Evolutionary conservation across 2,888 invertebrate species (phyloP), one percentile per base, ranked within the genome.

Genomic region (Nephrotoma flavescens): DNA sequence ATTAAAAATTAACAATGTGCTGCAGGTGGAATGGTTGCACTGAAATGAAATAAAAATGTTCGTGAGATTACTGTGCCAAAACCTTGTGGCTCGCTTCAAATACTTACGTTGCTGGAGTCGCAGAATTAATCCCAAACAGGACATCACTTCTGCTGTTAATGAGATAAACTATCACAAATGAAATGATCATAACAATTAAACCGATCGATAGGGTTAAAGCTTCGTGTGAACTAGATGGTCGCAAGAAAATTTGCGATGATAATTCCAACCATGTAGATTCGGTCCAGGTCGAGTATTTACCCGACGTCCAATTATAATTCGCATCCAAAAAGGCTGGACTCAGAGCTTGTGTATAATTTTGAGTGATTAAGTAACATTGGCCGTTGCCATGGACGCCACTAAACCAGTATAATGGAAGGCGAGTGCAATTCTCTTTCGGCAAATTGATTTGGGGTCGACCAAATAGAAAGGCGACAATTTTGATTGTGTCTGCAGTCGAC

Each of bases 251-350:
- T 88, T 96, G 93, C 87, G 96, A 94, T 89, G 93, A 94, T 89
- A 96, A 93, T 87, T 93, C 92, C 87, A 93, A 92, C 97, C 97
- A 98, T 83, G 96, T 94, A 0, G 97, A 97, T 92, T 97, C 97
- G 31, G 97, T 95, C 97, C 97, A 97, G 11, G 97, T 95, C 4
- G 97, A 97, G 91, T 95, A 98, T 89, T 93, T 88, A 12, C 95
- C 95, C 0, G 96, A 96, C 31, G 93, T 92, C 94, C 96, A 95
- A 90, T 96, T 94, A 90, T 97, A 97, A 96, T 96, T 94, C 88
- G 93, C 91, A 88, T 95, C 94, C 7, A 93, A 91, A 90, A 97
- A 97, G 0, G 97, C 97, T n/a, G 97, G 97, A 91, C 97, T 97
- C 9, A 95, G 89, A 0, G 97, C 97, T 88, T 93, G 92, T 71